Evolutionary conservation across 2,113 vertebrate genomes (phyloP).

Genomic region (Pedionomus torquatus): DNA sequence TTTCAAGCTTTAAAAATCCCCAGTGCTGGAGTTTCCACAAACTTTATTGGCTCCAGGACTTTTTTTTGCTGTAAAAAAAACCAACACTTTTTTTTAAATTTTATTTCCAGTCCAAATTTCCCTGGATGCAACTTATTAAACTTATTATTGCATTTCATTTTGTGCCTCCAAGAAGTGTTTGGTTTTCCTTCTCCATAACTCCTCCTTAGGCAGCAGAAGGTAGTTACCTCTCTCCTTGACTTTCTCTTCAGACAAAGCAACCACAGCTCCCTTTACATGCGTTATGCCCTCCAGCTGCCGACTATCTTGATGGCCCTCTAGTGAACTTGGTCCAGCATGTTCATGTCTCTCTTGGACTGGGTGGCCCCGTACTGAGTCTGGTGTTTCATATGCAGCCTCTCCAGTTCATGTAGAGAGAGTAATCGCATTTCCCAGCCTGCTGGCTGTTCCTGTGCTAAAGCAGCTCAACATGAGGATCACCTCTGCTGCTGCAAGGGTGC

Average conservation of each 20-base stretch:
- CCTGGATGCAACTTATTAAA: neutral
- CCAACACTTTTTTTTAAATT: rapidly evolving
- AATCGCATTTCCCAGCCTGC: rapidly evolving
- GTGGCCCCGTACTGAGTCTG: neutral
- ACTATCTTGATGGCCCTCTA: neutral
- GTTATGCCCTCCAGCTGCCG: neutral
- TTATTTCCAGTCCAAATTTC: neutral
- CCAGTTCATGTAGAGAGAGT: neutral
- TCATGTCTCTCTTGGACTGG: neutral
- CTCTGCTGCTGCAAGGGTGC: neutral
- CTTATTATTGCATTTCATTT: neutral
- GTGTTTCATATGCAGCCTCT: neutral
- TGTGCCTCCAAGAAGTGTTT: neutral
- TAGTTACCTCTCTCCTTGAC: neutral
- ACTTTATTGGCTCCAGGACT: neutral
- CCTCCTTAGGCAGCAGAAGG: neutral
- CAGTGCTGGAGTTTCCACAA: neutral
- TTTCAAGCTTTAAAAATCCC: constrained; percentile 13
- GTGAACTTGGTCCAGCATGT: neutral
- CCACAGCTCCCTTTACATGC: neutral
- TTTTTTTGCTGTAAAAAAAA: neutral
- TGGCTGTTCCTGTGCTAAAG: neutral
- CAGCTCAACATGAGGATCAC: neutral
- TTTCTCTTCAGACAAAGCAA: neutral
- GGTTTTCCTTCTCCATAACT: neutral